Evolutionary conservation across 2,888 invertebrate genomes (phyloP).

Genomic region (Blomia tropicalis): DNA sequence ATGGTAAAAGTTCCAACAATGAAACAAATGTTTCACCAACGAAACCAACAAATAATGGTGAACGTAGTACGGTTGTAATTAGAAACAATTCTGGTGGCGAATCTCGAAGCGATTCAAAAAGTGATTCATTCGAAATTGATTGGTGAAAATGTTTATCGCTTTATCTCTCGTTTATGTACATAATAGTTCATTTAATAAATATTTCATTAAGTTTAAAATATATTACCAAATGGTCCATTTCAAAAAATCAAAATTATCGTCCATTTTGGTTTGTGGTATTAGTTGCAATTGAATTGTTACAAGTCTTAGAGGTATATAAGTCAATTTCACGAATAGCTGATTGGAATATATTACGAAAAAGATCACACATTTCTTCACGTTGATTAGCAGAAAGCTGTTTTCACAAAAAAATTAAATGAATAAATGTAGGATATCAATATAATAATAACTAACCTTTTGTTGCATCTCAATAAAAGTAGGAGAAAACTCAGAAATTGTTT

Average conservation of each 20-base stretch:
- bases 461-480: too few species aligned
- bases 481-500: too few species aligned
- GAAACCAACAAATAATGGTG: background rate
- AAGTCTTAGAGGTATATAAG: background rate
- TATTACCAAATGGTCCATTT: background rate
- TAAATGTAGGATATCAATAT: too few species aligned
- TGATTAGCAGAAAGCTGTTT: background rate
- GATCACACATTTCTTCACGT: background rate
- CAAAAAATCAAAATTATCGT: background rate
- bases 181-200: background rate
- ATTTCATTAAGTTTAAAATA: background rate
- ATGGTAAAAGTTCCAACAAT: background rate
- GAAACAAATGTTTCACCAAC: background rate
- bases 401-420: too few species aligned
- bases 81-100: background rate
- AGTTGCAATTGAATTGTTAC: background rate
- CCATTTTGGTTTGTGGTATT: background rate
- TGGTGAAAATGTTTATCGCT: background rate
- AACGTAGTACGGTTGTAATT: background rate
- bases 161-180: background rate
- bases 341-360: background rate
- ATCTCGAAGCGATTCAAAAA: conserved; percentile 6
- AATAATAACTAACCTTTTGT: too few species aligned
- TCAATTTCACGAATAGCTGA: conserved; percentile 6
- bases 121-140: conserved; percentile 9